Evolutionary conservation across 2,113 vertebrate genomes (phyloP).

Genomic region (Cyprinodon variegatus): DNA sequence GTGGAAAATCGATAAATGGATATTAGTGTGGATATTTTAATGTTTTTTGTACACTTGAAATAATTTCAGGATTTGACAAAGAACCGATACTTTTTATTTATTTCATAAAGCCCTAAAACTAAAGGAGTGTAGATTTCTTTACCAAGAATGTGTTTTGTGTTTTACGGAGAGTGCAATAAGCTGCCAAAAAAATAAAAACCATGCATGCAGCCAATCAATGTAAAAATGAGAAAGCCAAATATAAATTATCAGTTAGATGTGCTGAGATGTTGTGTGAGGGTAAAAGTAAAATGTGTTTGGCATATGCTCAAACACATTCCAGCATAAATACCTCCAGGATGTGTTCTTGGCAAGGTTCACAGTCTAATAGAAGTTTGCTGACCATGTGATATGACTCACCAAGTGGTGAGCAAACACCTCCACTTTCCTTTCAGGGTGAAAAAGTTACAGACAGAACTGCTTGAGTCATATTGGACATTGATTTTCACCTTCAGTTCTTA

Average conservation of each 20-base stretch:
- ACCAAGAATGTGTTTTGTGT: background rate
- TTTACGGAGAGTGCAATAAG: background rate
- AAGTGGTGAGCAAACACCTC: background rate
- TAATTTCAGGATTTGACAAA: no score
- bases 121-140: background rate
- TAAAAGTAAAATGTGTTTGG: background rate
- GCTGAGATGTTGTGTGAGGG: background rate
- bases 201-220: background rate
- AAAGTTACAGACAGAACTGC: background rate
- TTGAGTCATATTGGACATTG: background rate
- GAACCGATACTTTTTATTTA: background rate
- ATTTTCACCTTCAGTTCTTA: background rate
- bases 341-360: background rate
- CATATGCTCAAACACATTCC: no score
- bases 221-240: background rate
- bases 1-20: no score
- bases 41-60: no score
- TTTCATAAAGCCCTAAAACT: background rate
- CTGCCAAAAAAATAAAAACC: background rate
- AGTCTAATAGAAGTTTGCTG: background rate
- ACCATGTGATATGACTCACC: background rate
- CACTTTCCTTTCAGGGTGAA: background rate
- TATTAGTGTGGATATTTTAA: no score
- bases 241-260: background rate
- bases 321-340: background rate